These are phyloP conservation scores for Schizopygopsis pylzovi DNA, from an alignment of 2,797 vertebrate species.

Conservation along the genomic window DNA sequence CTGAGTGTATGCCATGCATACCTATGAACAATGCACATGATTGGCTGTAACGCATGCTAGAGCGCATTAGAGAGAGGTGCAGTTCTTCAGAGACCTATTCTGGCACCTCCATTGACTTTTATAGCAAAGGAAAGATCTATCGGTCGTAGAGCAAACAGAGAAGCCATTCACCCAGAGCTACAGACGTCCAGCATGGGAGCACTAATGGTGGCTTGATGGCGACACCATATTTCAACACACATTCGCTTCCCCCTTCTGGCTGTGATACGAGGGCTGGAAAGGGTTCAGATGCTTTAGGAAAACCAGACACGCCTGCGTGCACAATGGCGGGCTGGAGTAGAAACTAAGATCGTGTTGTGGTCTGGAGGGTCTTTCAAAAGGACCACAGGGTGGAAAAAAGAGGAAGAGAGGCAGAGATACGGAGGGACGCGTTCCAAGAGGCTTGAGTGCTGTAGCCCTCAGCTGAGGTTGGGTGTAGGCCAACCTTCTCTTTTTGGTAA, in stretches of 20 bases:
- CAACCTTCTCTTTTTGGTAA: slow-evolving; percentile 1
- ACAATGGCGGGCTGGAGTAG: slow-evolving; percentile 25
- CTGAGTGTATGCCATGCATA: slow-evolving; percentile 25
- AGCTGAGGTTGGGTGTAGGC: not conserved
- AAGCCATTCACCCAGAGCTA: slow-evolving; percentile 40
- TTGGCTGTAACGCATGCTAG: not conserved
- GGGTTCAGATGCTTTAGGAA: slow-evolving; percentile 28
- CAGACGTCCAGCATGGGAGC: slow-evolving; percentile 24
- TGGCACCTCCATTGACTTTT: slow-evolving; percentile 48
- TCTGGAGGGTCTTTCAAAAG: slow-evolving; percentile 53
- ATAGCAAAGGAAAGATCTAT: slow-evolving; percentile 40
- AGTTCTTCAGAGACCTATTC: slow-evolving; percentile 40
- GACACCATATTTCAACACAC: slow-evolving; percentile 38
- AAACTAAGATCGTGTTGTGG: slow-evolving; percentile 37
- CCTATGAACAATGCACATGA: not conserved
- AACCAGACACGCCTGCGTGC: slow-evolving; percentile 29
- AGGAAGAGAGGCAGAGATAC: slow-evolving; percentile 13
- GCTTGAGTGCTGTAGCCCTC: slow-evolving; percentile 23
- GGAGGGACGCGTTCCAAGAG: slow-evolving; percentile 14
- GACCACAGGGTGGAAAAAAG: slow-evolving; percentile 36
- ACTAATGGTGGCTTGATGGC: slow-evolving; percentile 34
- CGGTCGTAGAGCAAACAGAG: slow-evolving; percentile 40
- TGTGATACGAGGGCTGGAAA: slow-evolving; percentile 44
- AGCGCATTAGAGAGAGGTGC: not conserved
- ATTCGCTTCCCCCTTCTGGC: slow-evolving; percentile 36